Evolutionary conservation across 2,113 vertebrate species (phyloP), one percentile per base, ranked within the genome.

Genomic region (Poeciliopsis prolifica): DNA sequence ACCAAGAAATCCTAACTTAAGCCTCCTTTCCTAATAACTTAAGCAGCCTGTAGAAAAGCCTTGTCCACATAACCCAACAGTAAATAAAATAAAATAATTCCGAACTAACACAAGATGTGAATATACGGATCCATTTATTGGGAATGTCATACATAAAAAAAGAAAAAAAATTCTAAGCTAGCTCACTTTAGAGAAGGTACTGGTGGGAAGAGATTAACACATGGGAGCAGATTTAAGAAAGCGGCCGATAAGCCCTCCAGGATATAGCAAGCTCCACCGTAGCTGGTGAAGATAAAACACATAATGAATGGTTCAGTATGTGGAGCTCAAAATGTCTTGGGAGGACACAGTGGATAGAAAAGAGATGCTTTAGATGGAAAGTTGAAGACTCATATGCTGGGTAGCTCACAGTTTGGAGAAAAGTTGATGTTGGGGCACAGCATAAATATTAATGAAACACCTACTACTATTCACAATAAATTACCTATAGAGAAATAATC

Each of bases 201-300:
- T 65, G 74, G 78, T 51, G 78, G 68, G 64, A 79, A 69, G 80
- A 85, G 86, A 90, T 88, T 87, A 85, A 64, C 71, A 68, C 71
- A 70, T 66, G 26, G 70, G 67, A 80, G 65, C 68, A 72, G 83
- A 84, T 87, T 87, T 80, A 40, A 74, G 74, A 66, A 80, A 82
- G 61, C 44, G 0, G 63, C 29, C 40, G 85, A 86, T 90, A 88
- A 88, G 65, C 76, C 51, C 79, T 67, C 63, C 67, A 69, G 78
- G 79, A 87, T 84, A 68, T 26, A 68, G 63, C 26, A 44, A 76
- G 80, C 72, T 60, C 73, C 68, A 64, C 65, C 70, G 68, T 26
- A 82, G 74, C 81, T 30, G 80, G 24, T 29, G 78, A 81, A 79
- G 87, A 90, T 88, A 88, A 87, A 81, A 77, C 72, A 74, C 61